These are phyloP conservation scores for Diaprepes abbreviatus DNA, from an alignment of 2,888 invertebrate species.

Conservation along the genomic window DNA sequence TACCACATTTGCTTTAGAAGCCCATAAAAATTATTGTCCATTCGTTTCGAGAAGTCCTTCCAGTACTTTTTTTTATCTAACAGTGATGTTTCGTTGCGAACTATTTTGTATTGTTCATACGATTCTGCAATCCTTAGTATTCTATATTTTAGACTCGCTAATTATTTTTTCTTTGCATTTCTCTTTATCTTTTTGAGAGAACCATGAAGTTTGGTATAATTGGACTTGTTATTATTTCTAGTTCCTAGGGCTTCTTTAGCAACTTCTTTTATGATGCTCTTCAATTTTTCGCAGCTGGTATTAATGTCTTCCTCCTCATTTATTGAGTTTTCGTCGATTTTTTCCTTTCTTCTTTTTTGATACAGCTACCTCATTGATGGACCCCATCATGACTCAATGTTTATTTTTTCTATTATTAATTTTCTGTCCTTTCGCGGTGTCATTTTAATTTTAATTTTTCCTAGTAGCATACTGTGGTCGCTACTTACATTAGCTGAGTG, in stretches of 20 bases:
- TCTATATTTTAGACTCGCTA: not conserved
- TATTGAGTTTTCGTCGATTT: no score
- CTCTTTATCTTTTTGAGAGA: not conserved
- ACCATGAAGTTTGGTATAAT: not conserved
- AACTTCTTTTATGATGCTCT: not conserved
- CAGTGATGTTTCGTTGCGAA: no score
- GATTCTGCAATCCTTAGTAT: no score
- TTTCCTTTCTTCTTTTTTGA: no score
- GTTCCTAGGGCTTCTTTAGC: conserved; percentile 8
- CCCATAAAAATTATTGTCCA: not conserved
- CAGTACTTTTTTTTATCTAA: not conserved
- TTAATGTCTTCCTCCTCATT: not conserved
- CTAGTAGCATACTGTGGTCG: no score
- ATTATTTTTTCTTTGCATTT: not conserved
- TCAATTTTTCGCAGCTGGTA: conserved; percentile 1
- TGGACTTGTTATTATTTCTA: not conserved
- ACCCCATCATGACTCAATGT: no score
- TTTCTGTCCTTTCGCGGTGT: no score
- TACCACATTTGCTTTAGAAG: conserved; percentile 2
- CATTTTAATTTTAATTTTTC: no score
- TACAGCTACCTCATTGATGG: no score
- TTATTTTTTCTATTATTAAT: no score
- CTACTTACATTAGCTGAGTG: no score
- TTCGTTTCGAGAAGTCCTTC: not conserved
- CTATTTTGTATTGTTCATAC: no score